Percentiles rank a stretch among this genome's conserved stretches.
phyloP scores from a whole-genome alignment of 2,797 vertebrate genomes.

The Craterocephalus amniculus region DNA sequence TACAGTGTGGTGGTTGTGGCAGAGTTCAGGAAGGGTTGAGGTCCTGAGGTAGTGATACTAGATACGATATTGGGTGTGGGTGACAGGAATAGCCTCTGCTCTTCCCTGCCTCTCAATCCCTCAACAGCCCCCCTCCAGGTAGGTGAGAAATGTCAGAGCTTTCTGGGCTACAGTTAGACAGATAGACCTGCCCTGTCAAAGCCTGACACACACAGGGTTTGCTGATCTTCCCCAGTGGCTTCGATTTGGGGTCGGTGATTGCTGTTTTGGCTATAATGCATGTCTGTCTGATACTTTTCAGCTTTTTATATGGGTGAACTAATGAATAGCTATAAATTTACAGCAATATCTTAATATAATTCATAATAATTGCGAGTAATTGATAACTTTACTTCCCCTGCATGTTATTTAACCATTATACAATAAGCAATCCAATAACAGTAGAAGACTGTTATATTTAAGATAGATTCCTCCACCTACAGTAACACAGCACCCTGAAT shows the following conservation, averaged over 20 bases:
- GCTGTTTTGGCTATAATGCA: slow-evolving; percentile 14
- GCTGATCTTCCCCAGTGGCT: slow-evolving; percentile 35
- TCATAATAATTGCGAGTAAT: background rate
- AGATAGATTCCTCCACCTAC: background rate
- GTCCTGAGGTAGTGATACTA: slow-evolving; percentile 61
- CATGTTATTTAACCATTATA: background rate
- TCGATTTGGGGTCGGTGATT: slow-evolving; percentile 4
- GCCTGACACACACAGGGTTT: slow-evolving; percentile 62
- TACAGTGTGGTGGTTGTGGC: slow-evolving; percentile 34
- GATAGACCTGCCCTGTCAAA: slow-evolving; percentile 57
- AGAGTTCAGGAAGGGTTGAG: slow-evolving; percentile 55
- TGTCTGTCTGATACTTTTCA: slow-evolving; percentile 11
- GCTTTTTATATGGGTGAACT: background rate
- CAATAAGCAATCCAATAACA: background rate
- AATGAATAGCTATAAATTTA: background rate
- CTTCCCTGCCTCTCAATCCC: slow-evolving; percentile 19
- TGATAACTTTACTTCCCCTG: background rate
- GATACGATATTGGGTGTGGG: slow-evolving; percentile 64
- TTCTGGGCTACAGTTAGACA: slow-evolving; percentile 54
- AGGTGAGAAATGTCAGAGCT: slow-evolving; percentile 65
- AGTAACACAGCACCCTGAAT: background rate
- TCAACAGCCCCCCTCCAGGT: slow-evolving; percentile 40
- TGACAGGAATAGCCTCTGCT: slow-evolving; percentile 76
- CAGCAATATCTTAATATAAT: background rate
- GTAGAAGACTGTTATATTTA: background rate